Evolutionary conservation across 2,113 vertebrate genomes (phyloP).

Genomic region (Vulpes vulpes): DNA sequence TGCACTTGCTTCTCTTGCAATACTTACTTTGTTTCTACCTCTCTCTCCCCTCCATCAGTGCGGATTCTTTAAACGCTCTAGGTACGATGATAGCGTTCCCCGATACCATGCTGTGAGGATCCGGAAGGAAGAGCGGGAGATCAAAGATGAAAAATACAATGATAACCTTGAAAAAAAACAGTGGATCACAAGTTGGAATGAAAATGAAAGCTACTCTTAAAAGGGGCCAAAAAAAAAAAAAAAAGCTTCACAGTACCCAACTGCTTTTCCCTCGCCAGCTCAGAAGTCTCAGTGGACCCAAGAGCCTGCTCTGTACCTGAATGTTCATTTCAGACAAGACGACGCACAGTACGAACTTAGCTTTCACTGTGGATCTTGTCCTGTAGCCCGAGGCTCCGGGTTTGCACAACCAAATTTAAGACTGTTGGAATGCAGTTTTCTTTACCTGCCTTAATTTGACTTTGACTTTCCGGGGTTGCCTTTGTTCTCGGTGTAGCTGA

Average conservation of each 20-base stretch:
- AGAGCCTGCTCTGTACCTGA: slow-evolving; percentile 65
- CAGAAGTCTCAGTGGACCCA: slow-evolving; percentile 65
- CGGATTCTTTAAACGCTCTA: slow-evolving; percentile 97
- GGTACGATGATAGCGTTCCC: slow-evolving; percentile 95
- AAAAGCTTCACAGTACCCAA: slow-evolving; percentile 23
- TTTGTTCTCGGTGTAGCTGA: slow-evolving; percentile 72
- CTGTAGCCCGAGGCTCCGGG: slow-evolving; percentile 68
- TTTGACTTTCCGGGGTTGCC: slow-evolving; percentile 78
- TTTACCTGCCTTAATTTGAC: slow-evolving; percentile 86
- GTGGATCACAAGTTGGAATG: slow-evolving; percentile 96
- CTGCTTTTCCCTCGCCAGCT: neutral
- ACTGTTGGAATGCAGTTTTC: slow-evolving; percentile 77
- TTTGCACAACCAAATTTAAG: slow-evolving; percentile 85
- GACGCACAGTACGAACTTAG: slow-evolving; percentile 75
- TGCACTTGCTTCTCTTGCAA: neutral
- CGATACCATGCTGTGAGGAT: slow-evolving; percentile 97
- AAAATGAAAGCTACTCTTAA: slow-evolving; percentile 96
- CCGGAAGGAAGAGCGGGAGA: slow-evolving; percentile 92
- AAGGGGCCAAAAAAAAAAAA: neutral
- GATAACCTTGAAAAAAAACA: slow-evolving; percentile 93
- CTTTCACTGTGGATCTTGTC: slow-evolving; percentile 81
- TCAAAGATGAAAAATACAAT: slow-evolving; percentile 89
- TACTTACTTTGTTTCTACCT: neutral
- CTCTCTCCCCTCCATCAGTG: slow-evolving; percentile 88
- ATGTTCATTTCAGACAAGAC: slow-evolving; percentile 68